Percentiles rank a stretch among this genome's conserved stretches.
phyloP scores from a whole-genome alignment of 2,888 invertebrate genomes.

The Pseudolycoriella hygida region DNA sequence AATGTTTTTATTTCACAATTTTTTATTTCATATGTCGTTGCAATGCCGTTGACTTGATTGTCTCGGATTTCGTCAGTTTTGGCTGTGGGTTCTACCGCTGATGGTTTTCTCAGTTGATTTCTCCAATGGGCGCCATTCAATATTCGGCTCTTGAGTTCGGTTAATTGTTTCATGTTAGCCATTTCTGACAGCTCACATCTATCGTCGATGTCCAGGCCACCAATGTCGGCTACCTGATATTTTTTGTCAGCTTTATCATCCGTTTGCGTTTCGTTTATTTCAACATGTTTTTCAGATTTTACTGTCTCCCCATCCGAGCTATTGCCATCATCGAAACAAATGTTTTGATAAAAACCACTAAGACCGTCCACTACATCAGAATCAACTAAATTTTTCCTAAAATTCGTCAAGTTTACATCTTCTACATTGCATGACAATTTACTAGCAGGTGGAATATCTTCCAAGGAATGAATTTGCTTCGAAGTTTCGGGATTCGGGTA shows the following conservation, averaged over 20 bases:
- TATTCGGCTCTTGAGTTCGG: conserved; percentile 12
- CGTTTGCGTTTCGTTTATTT: background rate
- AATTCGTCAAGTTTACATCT: background rate
- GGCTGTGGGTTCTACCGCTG: no score
- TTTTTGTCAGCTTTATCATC: background rate
- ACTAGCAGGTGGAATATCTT: background rate
- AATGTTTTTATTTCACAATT: conserved; percentile 16
- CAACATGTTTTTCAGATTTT: conserved; percentile 10
- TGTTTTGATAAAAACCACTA: conserved; percentile 15
- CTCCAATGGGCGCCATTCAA: conserved; percentile 13
- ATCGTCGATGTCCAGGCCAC: conserved; percentile 8
- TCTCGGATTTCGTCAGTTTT: no score
- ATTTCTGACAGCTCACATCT: conserved; percentile 13
- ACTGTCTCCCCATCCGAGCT: conserved; percentile 14
- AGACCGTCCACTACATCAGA: background rate
- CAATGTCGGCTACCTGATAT: background rate
- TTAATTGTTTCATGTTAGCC: conserved; percentile 12
- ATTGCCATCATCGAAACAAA: conserved; percentile 10
- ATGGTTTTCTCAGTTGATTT: conserved; percentile 10
- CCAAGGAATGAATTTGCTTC: background rate
- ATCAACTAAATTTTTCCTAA: background rate
- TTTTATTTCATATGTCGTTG: conserved; percentile 15
- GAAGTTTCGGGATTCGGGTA: background rate
- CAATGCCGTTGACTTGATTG: no score
- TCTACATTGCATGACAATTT: background rate